These are phyloP conservation scores for Cremastinae sp. DNA, from an alignment of 2,888 invertebrate species.

Conservation along the genomic window DNA sequence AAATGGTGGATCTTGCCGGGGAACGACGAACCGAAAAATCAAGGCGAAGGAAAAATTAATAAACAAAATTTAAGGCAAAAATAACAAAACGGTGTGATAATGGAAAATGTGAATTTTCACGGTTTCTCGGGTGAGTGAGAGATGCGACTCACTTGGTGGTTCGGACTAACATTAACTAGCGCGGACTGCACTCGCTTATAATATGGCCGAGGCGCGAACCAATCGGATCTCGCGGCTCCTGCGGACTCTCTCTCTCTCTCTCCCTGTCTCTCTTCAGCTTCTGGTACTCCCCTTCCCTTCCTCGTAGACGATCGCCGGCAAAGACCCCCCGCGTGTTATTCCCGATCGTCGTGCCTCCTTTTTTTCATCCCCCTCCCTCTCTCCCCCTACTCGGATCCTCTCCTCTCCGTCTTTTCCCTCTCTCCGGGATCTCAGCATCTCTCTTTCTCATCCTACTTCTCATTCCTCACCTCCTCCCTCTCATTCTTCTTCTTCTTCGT, in stretches of 20 bases:
- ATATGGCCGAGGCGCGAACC: constrained; percentile 79
- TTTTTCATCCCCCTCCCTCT: constrained; percentile 35
- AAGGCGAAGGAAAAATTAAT: too few species aligned
- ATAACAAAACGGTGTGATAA: too few species aligned
- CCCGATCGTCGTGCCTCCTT: constrained; percentile 59
- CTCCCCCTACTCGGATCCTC: constrained; percentile 6
- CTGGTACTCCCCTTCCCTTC: constrained; percentile 57
- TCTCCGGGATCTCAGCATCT: constrained; percentile 7
- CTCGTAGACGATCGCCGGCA: constrained; percentile 64
- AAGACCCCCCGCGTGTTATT: constrained; percentile 65
- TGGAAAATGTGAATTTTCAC: not conserved
- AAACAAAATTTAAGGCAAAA: too few species aligned
- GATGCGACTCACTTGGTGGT: constrained; percentile 78
- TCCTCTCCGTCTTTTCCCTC: constrained; percentile 30
- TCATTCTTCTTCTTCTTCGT: constrained; percentile 23
- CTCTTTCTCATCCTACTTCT: constrained; percentile 21
- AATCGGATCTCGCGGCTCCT: constrained; percentile 75
- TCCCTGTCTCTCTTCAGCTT: constrained; percentile 17
- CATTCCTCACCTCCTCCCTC: constrained; percentile 8
- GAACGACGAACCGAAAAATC: too few species aligned
- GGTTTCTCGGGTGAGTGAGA: constrained; percentile 53
- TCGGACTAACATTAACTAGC: constrained; percentile 79
- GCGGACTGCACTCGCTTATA: constrained; percentile 78
- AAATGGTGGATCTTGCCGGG: too few species aligned
- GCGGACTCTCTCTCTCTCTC: constrained; percentile 64